A percentile compares a stretch with the other conserved stretches of the same genome.
Conservation (phyloP, 2,888 invertebrate genomes). For the Hololepta plana region DNA sequence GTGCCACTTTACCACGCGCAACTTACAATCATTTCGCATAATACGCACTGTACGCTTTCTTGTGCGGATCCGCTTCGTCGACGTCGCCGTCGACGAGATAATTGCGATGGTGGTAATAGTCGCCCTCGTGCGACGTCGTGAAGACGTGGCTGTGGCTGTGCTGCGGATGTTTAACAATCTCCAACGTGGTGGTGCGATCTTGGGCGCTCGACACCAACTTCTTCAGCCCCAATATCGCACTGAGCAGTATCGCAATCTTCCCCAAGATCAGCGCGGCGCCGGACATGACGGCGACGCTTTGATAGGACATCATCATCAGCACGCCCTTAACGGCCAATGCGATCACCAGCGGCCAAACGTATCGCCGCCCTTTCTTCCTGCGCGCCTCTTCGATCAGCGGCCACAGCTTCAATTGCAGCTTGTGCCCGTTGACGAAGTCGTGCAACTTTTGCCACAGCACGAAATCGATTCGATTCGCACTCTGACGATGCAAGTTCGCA, state of each 20-base stretch:
- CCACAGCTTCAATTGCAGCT: slow-evolving; percentile 22
- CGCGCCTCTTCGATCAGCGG: slow-evolving; percentile 32
- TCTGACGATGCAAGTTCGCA: slow-evolving; percentile 2
- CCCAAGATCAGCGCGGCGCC: slow-evolving; percentile 64
- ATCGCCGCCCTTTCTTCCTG: slow-evolving; percentile 43
- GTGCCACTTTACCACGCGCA: no score
- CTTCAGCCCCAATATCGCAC: slow-evolving; percentile 64
- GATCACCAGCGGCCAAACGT: slow-evolving; percentile 46
- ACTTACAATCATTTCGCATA: no score
- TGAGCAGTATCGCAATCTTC: slow-evolving; percentile 65
- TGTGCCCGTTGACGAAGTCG: slow-evolving; percentile 40
- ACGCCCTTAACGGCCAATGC: slow-evolving; percentile 53
- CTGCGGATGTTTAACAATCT: slow-evolving; percentile 74
- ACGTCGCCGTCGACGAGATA: slow-evolving; percentile 4
- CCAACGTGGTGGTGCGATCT: slow-evolving; percentile 65
- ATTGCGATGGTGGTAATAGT: slow-evolving; percentile 11
- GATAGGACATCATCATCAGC: slow-evolving; percentile 55
- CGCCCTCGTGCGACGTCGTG: slow-evolving; percentile 38
- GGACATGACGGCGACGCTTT: slow-evolving; percentile 56
- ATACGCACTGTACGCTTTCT: slow-evolving; percentile 42
- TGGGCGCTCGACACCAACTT: slow-evolving; percentile 48
- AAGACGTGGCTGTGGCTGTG: slow-evolving; percentile 61
- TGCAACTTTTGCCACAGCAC: slow-evolving; percentile 35
- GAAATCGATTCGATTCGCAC: slow-evolving; percentile 38
- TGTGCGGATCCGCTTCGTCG: slow-evolving; percentile 34